Conservation (phyloP, 2,797 vertebrate species). For the Emydoidea blandingii region DNA sequence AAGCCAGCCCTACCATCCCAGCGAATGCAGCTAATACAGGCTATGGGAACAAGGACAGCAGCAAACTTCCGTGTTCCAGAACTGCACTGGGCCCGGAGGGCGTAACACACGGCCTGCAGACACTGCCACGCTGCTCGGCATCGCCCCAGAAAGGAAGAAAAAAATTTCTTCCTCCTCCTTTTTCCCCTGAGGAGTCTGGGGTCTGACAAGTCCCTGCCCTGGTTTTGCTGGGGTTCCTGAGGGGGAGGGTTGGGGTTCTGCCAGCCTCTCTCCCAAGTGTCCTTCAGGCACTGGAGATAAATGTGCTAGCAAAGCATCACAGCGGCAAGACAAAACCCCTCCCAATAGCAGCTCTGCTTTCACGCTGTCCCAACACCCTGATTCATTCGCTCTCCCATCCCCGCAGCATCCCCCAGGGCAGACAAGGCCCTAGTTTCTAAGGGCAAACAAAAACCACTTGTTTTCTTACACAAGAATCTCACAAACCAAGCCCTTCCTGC, state of each 20-base stretch:
- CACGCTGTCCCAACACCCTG: too few species aligned
- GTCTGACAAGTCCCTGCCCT: not conserved
- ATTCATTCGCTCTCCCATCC: not conserved
- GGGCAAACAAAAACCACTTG: not conserved
- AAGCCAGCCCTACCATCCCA: not conserved
- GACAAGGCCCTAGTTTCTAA: not conserved
- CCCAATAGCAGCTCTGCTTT: not conserved
- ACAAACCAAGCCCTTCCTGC: accelerated
- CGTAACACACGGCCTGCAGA: not conserved
- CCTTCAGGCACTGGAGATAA: not conserved
- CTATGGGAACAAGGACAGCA: not conserved
- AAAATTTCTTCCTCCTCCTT: not conserved
- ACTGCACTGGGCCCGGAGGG: too few species aligned
- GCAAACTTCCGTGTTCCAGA: not conserved
- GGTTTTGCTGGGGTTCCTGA: not conserved
- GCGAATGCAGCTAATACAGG: not conserved
- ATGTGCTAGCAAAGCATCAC: not conserved
- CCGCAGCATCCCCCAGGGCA: not conserved
- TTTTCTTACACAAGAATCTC: not conserved
- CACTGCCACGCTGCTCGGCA: not conserved
- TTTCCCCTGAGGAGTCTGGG: not conserved
- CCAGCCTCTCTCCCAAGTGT: not conserved
- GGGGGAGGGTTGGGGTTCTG: not conserved
- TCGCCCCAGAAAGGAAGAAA: not conserved
- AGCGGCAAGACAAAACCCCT: not conserved